phyloP scores from a whole-genome alignment of 2,888 invertebrate genomes.

The Drosophila kanekoi region DNA sequence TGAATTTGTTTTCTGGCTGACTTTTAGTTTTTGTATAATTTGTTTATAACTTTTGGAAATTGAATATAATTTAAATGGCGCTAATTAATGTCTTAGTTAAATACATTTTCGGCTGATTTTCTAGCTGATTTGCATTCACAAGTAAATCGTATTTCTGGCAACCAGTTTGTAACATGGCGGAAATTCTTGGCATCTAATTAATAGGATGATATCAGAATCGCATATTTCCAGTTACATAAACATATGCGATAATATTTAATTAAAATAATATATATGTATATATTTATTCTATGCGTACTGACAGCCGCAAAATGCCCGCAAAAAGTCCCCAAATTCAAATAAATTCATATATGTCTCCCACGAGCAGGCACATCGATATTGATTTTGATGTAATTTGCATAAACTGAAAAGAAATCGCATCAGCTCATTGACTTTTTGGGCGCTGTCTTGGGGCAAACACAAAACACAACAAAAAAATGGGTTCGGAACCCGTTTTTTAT shows the following conservation, averaged over 20 bases:
- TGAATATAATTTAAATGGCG: neutral
- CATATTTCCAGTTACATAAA: neutral
- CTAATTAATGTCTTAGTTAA: slow-evolving; percentile 2
- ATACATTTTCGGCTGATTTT: slow-evolving; percentile 1
- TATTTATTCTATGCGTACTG: slow-evolving; percentile 2
- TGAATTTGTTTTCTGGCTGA: slow-evolving; percentile 1
- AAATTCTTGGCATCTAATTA: slow-evolving; percentile 10
- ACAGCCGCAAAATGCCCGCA: neutral
- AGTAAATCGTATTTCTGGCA: slow-evolving; percentile 1
- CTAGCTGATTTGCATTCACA: slow-evolving; percentile 18
- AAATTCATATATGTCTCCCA: neutral
- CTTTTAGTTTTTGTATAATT: slow-evolving; percentile 7
- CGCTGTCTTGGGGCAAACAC: slow-evolving; percentile 1
- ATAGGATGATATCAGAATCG: slow-evolving; percentile 3
- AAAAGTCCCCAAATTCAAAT: slow-evolving; percentile 20
- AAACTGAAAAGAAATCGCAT: slow-evolving; percentile 24
- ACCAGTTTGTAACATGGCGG: slow-evolving; percentile 25
- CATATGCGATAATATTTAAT: slow-evolving; percentile 1
- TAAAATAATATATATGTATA: too few relatives aligned
- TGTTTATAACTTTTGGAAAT: neutral
- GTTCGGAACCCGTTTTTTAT: slow-evolving; percentile 34
- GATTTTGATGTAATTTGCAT: slow-evolving; percentile 28
- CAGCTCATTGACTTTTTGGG: slow-evolving; percentile 28
- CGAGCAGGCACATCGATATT: slow-evolving; percentile 17
- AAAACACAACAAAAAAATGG: slow-evolving; percentile 1